These are phyloP conservation scores for Pararge aegeria DNA, from an alignment of 1,140 invertebrate species.

Conservation along the genomic window DNA sequence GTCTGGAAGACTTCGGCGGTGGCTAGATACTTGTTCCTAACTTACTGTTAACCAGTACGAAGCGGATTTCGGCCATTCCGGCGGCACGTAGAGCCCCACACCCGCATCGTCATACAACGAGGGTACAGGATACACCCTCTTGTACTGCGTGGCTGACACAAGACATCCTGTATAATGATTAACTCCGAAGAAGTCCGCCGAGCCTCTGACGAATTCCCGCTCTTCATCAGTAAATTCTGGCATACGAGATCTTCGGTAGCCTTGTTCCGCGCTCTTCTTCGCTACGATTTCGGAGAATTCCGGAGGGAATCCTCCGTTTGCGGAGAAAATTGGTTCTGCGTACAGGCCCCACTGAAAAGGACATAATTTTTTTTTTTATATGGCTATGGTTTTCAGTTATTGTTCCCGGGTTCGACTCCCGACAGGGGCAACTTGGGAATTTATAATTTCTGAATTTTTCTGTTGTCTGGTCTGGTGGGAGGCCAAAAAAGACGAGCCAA, in stretches of 20 bases:
- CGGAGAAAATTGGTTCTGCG: slow-evolving; percentile 81
- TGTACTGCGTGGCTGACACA: slow-evolving; percentile 36
- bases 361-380: slow-evolving; percentile 13
- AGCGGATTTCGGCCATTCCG: slow-evolving; percentile 36
- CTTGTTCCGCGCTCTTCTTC: slow-evolving; percentile 74
- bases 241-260: slow-evolving; percentile 71
- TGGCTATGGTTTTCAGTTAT: too few species aligned
- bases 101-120: slow-evolving; percentile 43
- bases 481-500: too few species aligned
- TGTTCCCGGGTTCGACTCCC: too few species aligned
- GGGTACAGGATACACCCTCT: not conserved
- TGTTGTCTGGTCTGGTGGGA: too few species aligned
- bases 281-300: slow-evolving; percentile 79
- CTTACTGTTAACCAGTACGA: slow-evolving; percentile 43
- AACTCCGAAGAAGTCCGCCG: slow-evolving; percentile 83
- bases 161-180: slow-evolving; percentile 80
- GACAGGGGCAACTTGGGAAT: too few species aligned
- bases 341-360: slow-evolving; percentile 79
- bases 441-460: too few species aligned
- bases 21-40: not conserved
- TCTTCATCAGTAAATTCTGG: slow-evolving; percentile 77
- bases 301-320: slow-evolving; percentile 82
- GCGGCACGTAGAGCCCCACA: slow-evolving; percentile 21
- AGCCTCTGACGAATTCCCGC: slow-evolving; percentile 78
- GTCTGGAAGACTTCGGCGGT: too few species aligned